Percentiles rank a stretch among this genome's conserved stretches.
Evolutionary conservation across 2,113 vertebrate species (phyloP).

Genomic region (Recurvirostra avosetta): DNA sequence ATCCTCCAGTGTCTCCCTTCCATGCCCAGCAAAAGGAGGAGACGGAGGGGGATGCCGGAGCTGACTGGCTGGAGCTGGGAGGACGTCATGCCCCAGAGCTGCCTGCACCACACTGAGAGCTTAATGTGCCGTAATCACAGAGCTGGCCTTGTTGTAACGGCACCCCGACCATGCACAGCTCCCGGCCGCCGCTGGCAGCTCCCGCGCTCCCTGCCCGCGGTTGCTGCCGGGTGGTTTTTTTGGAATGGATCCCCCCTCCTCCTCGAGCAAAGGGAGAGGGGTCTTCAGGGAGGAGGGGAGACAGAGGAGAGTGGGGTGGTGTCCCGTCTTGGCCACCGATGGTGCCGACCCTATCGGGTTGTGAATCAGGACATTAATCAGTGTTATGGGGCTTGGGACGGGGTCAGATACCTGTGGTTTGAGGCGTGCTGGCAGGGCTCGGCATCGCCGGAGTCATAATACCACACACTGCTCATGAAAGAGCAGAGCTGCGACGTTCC

Average conservation of each 20-base stretch:
- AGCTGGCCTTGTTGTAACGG: slow-evolving; percentile 21
- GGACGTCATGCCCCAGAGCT: background rate
- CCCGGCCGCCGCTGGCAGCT: background rate
- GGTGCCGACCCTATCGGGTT: background rate
- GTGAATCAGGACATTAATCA: slow-evolving; percentile 17
- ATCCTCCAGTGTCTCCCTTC: background rate
- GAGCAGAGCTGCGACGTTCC: background rate
- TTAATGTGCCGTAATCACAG: slow-evolving; percentile 13
- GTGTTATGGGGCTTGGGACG: background rate
- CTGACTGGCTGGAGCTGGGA: background rate
- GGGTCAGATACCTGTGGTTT: slow-evolving; percentile 55
- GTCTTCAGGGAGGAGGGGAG: background rate
- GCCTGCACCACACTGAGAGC: background rate
- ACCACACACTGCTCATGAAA: background rate
- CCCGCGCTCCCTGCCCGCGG: background rate
- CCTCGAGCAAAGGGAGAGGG: background rate
- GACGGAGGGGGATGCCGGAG: background rate
- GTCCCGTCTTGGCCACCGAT: accelerated
- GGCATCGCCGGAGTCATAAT: background rate
- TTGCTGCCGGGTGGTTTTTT: background rate
- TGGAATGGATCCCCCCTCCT: background rate
- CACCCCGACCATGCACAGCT: background rate
- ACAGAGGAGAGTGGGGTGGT: too few species aligned
- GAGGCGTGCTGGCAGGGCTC: background rate
- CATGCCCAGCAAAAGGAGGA: background rate